Evolutionary conservation across 1,140 invertebrate species (phyloP), one percentile per base, ranked within the genome.

Genomic region (Psix sp.): DNA sequence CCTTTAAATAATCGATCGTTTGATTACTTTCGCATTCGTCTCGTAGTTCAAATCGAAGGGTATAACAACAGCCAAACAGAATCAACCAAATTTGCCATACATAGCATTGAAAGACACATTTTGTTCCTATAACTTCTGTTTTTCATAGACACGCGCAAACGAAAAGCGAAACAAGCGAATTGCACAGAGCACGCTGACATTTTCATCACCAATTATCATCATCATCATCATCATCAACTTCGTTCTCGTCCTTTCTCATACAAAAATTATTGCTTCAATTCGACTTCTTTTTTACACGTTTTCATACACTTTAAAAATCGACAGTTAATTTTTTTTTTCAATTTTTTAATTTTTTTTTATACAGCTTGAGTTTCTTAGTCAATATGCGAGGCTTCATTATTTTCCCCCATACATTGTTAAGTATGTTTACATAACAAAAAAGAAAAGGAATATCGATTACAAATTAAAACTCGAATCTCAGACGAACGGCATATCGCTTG

Each of bases 1-100:
- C 49, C 48, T 57, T 72, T 66, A 68, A 71, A 63, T 68, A 67
- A 72, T 56, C 65, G 62, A 67, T 71, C 21, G 39, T 76, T 56
- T 74, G 60, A 60, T 71, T 67, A 59, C 70, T 73, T 73, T 73
- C 20, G 49, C 49, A 49, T 70, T 70, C 54, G 54, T 52, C 40
- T 65, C 46, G 35, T 43, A 54, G 65, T 45, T 56, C 46, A 13
- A 72, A 72, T 65, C 46, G 38, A 76, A 63, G 57, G 16, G 9
- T 60, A 67, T 57, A 67, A 70, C 43, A 57, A 52, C 48, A 68
- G 62, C 57, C 46, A 60, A 75, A 75, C 57, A 38, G 21, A 63
- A 56, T 62, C 13, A 67, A 68, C 38, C 51, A 59, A 5, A 46
- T 48, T 71, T 49, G 35, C 35, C 43, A 24, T 59, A 56, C 43